Conservation (phyloP, 2,888 invertebrate species). For the Dexiosoma caninum region DNA sequence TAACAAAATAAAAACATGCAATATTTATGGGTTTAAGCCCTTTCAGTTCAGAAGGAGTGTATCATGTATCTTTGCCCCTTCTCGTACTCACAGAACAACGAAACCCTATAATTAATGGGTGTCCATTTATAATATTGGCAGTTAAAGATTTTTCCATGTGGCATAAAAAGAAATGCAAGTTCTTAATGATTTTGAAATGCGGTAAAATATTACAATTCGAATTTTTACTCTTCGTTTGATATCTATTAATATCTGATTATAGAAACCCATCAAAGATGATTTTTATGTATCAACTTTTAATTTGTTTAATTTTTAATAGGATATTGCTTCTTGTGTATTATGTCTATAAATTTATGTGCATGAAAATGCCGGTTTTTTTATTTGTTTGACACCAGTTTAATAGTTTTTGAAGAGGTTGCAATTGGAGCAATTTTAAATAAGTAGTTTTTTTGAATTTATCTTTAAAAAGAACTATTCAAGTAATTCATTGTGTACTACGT, state of each 20-base stretch:
- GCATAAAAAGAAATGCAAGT: slow-evolving; percentile 35
- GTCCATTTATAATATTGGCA: slow-evolving; percentile 76
- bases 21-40: slow-evolving; percentile 43
- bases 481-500: too few relatives aligned
- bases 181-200: slow-evolving; percentile 20
- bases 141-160: slow-evolving; percentile 65
- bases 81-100: neutral
- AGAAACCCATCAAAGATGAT: slow-evolving; percentile 2
- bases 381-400: too few relatives aligned
- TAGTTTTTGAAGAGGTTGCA: too few relatives aligned
- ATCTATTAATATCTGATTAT: slow-evolving; percentile 39
- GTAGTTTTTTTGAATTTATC: too few relatives aligned
- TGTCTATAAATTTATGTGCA: too few relatives aligned
- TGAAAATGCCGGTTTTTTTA: too few relatives aligned
- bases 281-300: slow-evolving; percentile 19
- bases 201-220: slow-evolving; percentile 64
- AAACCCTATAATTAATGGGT: slow-evolving; percentile 72
- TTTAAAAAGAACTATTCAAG: too few relatives aligned
- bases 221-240: slow-evolving; percentile 74
- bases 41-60: slow-evolving; percentile 55
- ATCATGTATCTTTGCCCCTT: slow-evolving; percentile 32
- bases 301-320: too few relatives aligned
- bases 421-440: too few relatives aligned
- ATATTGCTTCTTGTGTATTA: too few relatives aligned
- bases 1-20: slow-evolving; percentile 17